Percentiles rank a stretch among this genome's conserved stretches.
These are phyloP conservation scores for Chiloscyllium punctatum DNA, from an alignment of 2,797 vertebrate genomes.

Conservation along the genomic window DNA sequence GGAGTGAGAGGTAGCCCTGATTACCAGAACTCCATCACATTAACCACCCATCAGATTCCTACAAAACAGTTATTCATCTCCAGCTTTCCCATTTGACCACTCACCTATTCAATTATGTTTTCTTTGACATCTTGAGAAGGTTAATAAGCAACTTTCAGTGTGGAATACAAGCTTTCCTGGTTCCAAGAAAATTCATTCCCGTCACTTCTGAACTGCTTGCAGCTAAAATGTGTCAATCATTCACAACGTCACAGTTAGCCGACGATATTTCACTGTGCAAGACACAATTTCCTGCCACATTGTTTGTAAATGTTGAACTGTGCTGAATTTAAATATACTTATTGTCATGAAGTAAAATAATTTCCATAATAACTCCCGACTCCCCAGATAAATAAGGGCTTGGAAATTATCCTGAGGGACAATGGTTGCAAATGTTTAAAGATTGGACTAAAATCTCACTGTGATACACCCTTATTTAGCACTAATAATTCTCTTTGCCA, in stretches of 20 bases:
- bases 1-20: neutral
- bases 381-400: neutral
- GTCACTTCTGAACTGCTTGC: constrained; percentile 11
- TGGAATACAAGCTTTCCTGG: neutral
- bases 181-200: too few relatives aligned
- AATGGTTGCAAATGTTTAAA: neutral
- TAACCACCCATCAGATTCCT: neutral
- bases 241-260: neutral
- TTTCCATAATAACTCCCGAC: neutral
- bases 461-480: neutral
- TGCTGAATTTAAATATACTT: neutral
- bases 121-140: too few relatives aligned
- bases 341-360: neutral
- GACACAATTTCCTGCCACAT: neutral
- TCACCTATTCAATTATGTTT: neutral
- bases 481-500: neutral
- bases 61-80: neutral
- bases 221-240: neutral
- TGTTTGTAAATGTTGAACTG: neutral
- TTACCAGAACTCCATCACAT: neutral
- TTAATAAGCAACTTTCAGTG: neutral
- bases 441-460: neutral
- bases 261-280: neutral
- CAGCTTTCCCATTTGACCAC: too few relatives aligned
- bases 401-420: neutral